Percentiles rank a stretch among this genome's conserved stretches.
Conservation (phyloP, 2,797 vertebrate species). For the Coilia nasus region DNA sequence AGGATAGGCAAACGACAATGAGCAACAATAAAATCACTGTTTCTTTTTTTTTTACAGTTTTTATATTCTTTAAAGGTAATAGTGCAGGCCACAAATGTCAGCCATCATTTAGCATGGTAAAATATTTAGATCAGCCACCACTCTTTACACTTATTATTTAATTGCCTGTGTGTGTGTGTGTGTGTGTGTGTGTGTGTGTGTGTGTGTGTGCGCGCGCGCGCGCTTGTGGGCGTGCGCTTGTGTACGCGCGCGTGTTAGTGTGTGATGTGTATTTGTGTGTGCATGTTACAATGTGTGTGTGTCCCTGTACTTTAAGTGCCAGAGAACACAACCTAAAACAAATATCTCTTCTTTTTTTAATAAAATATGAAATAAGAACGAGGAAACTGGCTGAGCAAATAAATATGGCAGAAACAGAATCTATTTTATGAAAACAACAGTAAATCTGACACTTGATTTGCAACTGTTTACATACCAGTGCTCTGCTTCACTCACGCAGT, state of each 20-base stretch:
- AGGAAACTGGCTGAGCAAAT: background rate
- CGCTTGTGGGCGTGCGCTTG: slow-evolving; percentile 38
- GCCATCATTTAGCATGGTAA: too few relatives aligned
- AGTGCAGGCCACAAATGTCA: too few relatives aligned
- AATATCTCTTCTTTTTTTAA: too few relatives aligned
- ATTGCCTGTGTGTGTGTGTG: slow-evolving; percentile 25
- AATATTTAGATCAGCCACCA: too few relatives aligned
- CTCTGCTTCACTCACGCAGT: background rate
- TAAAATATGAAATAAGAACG: background rate
- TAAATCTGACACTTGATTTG: slow-evolving; percentile 67
- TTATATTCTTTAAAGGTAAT: too few relatives aligned
- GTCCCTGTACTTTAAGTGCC: slow-evolving; percentile 33
- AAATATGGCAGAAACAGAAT: background rate
- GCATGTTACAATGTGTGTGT: slow-evolving; percentile 19
- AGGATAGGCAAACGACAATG: slow-evolving; percentile 67
- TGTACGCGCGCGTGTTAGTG: slow-evolving; percentile 37
- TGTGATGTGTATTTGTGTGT: slow-evolving; percentile 28
- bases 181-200: slow-evolving; percentile 25
- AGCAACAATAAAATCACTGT: slow-evolving; percentile 18
- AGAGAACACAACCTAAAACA: background rate
- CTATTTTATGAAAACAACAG: background rate
- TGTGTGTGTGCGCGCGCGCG: slow-evolving; percentile 28
- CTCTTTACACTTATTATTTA: too few relatives aligned
- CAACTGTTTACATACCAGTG: slow-evolving; percentile 72
- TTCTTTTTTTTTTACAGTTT: background rate